phyloP scores from a whole-genome alignment of 2,113 vertebrate species.

The Dryoscopus gambensis region DNA sequence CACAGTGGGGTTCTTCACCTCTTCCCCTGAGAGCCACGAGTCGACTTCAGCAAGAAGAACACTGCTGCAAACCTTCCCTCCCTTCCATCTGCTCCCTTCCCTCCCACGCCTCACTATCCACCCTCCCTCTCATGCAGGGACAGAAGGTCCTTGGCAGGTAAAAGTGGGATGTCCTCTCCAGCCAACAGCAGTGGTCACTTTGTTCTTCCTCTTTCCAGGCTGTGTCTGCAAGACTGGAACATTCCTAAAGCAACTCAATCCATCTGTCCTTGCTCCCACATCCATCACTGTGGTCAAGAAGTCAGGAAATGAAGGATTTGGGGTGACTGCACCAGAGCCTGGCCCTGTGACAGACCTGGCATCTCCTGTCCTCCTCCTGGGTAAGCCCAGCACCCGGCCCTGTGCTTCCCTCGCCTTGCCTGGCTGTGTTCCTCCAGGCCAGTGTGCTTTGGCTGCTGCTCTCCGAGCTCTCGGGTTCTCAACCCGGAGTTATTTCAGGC shows the following conservation, averaged over 20 bases:
- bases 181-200: not conserved
- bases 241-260: not conserved
- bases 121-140: not conserved
- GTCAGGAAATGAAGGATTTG: not conserved
- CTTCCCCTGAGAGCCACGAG: not conserved
- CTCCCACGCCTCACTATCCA: not conserved
- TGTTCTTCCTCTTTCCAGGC: not conserved
- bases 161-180: not conserved
- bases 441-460: conserved; percentile 36
- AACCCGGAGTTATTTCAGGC: conserved; percentile 46
- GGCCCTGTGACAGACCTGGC: not conserved
- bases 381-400: not conserved
- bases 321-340: not conserved
- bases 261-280: not conserved
- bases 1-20: fast-evolving
- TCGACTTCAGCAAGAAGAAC: not conserved
- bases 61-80: not conserved
- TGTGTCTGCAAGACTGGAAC: not conserved
- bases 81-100: not conserved
- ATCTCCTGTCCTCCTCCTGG: not conserved
- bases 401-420: not conserved
- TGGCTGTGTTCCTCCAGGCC: not conserved
- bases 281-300: no score
- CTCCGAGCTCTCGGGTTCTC: not conserved
- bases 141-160: not conserved